A percentile compares a stretch with the other conserved stretches of the same genome.
These are phyloP conservation scores for Hydrolagus colliei DNA, from an alignment of 2,797 vertebrate genomes.

Conservation along the genomic window DNA sequence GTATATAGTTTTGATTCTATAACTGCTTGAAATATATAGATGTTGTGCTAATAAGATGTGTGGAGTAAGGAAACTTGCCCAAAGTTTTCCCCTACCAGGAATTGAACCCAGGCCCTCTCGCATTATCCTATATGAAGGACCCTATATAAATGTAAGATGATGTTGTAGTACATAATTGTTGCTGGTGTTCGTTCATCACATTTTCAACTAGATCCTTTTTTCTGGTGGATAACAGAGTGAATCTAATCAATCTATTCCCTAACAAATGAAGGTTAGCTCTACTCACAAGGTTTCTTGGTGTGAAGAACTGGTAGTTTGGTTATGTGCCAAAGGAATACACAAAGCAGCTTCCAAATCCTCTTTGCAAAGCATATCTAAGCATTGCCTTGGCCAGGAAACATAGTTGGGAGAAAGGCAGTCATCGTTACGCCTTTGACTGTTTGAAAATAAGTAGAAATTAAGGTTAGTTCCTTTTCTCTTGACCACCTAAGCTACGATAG, in stretches of 20 bases:
- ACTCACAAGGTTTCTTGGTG: not conserved
- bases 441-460: not conserved
- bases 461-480: not conserved
- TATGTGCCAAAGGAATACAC: not conserved
- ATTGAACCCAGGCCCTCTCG: too few species aligned
- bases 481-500: not conserved
- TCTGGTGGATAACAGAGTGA: not conserved
- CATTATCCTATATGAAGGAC: too few species aligned
- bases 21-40: too few species aligned
- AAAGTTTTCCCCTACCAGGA: too few species aligned
- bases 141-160: too few species aligned
- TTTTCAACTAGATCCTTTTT: not conserved
- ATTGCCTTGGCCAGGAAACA: not conserved
- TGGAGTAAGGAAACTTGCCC: too few species aligned
- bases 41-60: too few species aligned
- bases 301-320: too few species aligned
- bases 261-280: not conserved
- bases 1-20: too few species aligned
- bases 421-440: slow-evolving; percentile 14
- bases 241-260: not conserved
- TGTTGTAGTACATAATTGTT: too few species aligned
- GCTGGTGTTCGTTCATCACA: not conserved
- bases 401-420: slow-evolving; percentile 3
- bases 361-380: slow-evolving; percentile 3
- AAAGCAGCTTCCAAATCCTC: slow-evolving; percentile 20